These are phyloP conservation scores for Acipenser oxyrinchus DNA, from an alignment of 2,797 vertebrate species.

Conservation along the genomic window DNA sequence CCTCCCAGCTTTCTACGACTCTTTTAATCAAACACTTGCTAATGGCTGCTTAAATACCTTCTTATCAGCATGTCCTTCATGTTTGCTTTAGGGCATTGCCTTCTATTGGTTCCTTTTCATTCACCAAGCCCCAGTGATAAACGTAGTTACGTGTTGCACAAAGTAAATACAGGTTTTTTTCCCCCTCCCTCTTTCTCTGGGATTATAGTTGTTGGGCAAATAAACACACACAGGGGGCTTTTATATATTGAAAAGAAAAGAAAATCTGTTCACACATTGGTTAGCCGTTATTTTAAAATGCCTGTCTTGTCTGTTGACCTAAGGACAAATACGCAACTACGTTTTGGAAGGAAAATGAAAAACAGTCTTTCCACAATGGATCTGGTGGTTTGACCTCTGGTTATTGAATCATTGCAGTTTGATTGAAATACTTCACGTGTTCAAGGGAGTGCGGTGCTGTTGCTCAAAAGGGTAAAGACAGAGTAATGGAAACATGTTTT, in stretches of 20 bases:
- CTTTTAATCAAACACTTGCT: conserved; percentile 46
- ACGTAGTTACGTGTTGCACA: conserved; percentile 28
- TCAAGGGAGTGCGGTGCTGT: too few relatives aligned
- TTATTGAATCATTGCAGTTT: too few relatives aligned
- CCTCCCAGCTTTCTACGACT: conserved; percentile 35
- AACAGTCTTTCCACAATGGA: too few relatives aligned
- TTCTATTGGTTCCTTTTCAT: conserved; percentile 34
- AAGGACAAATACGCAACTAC: too few relatives aligned
- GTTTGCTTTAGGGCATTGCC: conserved; percentile 49
- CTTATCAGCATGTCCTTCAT: conserved; percentile 43
- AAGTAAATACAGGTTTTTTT: conserved; percentile 8
- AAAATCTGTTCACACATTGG: conserved; percentile 2
- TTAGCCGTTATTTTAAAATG: conserved; percentile 4
- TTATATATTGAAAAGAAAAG: background rate
- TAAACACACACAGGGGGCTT: conserved; percentile 7
- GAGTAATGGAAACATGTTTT: too few relatives aligned
- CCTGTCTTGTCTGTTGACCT: conserved; percentile 20
- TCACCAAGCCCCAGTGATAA: conserved; percentile 27
- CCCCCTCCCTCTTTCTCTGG: conserved; percentile 19
- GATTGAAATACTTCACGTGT: too few relatives aligned
- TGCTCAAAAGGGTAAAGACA: too few relatives aligned
- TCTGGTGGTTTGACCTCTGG: too few relatives aligned
- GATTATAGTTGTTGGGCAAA: conserved; percentile 14
- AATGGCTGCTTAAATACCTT: conserved; percentile 51
- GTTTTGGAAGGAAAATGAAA: too few relatives aligned